phyloP scores from a whole-genome alignment of 1,140 invertebrate genomes.

The Diprion similis region DNA sequence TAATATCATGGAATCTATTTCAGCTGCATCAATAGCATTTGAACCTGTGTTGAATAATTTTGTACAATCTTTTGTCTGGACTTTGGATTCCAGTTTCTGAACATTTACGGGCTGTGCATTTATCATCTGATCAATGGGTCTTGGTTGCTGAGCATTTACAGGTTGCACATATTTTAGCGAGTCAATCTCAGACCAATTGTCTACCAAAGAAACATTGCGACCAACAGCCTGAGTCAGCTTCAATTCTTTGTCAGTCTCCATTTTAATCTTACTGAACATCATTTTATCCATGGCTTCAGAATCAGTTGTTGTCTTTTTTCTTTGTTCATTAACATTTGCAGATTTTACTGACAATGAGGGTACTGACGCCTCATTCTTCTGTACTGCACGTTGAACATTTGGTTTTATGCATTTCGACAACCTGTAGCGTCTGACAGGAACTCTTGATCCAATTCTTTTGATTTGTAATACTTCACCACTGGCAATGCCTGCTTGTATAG shows the following conservation, averaged over 20 bases:
- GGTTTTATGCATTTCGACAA: neutral
- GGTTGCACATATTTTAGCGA: no score
- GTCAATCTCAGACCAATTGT: no score
- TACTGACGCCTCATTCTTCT: neutral
- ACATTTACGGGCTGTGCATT: no score
- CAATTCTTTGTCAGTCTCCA: neutral
- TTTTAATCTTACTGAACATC: neutral
- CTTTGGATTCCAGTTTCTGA: no score
- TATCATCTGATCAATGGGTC: no score
- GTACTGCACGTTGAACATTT: neutral
- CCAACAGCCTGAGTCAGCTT: neutral
- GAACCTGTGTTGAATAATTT: no score
- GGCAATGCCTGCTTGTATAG: neutral
- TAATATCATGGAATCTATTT: neutral
- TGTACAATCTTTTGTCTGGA: no score
- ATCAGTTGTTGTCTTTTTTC: neutral
- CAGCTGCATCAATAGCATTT: neutral
- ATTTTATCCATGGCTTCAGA: neutral
- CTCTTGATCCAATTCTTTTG: neutral
- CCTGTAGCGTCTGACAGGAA: neutral
- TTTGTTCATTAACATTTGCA: neutral
- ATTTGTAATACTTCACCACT: neutral
- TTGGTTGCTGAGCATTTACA: no score
- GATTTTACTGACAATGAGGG: neutral
- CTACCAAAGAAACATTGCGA: neutral